A percentile compares a stretch with the other conserved stretches of the same genome.
phyloP scores from a whole-genome alignment of 92 coral and sea anemone genomes.

The Bergia sp. region DNA sequence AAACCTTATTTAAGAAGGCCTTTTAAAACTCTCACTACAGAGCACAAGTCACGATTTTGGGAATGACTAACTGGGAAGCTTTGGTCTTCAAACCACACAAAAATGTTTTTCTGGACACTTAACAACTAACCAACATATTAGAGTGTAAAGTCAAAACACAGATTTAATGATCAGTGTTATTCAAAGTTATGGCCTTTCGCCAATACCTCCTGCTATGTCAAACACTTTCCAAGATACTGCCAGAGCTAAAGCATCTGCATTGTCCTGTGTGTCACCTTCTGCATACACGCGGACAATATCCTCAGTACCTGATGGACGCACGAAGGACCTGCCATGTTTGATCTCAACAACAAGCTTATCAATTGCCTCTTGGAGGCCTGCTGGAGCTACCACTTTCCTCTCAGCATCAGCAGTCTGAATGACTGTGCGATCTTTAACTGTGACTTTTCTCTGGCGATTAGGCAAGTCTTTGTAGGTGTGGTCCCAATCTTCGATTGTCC shows the following conservation, averaged over 20 bases:
- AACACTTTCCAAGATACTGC: constrained; percentile 83
- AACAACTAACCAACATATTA: too few relatives aligned
- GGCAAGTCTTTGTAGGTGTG: constrained; percentile 81
- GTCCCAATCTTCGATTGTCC: constrained; percentile 84
- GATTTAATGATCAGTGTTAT: not conserved
- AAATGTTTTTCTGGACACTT: too few relatives aligned
- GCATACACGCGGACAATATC: constrained; percentile 99
- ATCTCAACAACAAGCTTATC: constrained; percentile 68
- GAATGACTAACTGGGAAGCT: too few relatives aligned
- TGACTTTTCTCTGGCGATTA: constrained; percentile 90
- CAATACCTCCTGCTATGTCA: constrained; percentile 95
- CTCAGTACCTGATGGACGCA: constrained; percentile 99
- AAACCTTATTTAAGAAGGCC: too few relatives aligned
- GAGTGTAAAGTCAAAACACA: too few relatives aligned
- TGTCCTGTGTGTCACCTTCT: constrained; percentile 78
- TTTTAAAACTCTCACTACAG: too few relatives aligned
- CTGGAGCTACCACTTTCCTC: constrained; percentile 78
- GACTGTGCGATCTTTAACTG: constrained; percentile 90
- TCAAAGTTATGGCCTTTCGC: constrained; percentile 73
- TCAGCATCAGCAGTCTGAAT: constrained; percentile 87
- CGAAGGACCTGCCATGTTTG: constrained; percentile 89
- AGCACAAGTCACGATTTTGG: too few relatives aligned
- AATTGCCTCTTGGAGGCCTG: constrained; percentile 88
- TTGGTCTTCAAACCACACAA: too few relatives aligned
- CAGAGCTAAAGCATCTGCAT: constrained; percentile 87